Conservation (phyloP, 2,113 vertebrate genomes). For the Macaca nemestrina region DNA sequence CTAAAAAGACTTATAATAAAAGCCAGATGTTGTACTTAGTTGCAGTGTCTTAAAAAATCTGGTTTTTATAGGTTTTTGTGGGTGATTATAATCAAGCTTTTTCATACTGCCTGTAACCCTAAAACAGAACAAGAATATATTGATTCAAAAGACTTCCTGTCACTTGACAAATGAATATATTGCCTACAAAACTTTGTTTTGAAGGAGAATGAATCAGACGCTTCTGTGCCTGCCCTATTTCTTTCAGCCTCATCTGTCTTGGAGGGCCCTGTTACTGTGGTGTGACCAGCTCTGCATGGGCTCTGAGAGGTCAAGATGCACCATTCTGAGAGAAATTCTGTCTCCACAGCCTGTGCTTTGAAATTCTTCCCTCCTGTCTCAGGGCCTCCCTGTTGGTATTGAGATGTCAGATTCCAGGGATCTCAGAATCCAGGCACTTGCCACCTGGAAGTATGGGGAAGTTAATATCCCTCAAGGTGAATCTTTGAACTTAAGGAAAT, state of each 20-base stretch:
- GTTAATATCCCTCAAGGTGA: neutral
- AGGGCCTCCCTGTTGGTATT: too few relatives aligned
- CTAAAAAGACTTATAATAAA: neutral
- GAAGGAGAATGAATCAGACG: neutral
- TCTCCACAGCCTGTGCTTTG: neutral
- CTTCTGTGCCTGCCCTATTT: neutral
- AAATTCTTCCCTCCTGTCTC: neutral
- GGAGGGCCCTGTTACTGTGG: neutral
- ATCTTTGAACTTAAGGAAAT: neutral
- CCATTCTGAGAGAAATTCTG: neutral
- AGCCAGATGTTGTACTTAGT: neutral
- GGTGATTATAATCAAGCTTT: neutral
- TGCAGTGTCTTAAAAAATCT: neutral
- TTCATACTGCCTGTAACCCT: neutral
- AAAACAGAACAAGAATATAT: neutral
- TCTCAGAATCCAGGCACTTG: neutral
- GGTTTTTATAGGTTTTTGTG: neutral
- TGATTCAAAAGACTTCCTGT: neutral
- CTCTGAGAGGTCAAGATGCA: neutral
- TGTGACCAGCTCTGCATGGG: neutral
- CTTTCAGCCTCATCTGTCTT: neutral
- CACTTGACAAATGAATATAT: neutral
- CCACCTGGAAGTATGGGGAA: neutral
- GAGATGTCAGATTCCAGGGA: too few relatives aligned
- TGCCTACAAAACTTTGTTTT: neutral